Base-by-base conservation (phyloP, 2,797 vertebrate species). In the Dallia pectoralis region DNA sequence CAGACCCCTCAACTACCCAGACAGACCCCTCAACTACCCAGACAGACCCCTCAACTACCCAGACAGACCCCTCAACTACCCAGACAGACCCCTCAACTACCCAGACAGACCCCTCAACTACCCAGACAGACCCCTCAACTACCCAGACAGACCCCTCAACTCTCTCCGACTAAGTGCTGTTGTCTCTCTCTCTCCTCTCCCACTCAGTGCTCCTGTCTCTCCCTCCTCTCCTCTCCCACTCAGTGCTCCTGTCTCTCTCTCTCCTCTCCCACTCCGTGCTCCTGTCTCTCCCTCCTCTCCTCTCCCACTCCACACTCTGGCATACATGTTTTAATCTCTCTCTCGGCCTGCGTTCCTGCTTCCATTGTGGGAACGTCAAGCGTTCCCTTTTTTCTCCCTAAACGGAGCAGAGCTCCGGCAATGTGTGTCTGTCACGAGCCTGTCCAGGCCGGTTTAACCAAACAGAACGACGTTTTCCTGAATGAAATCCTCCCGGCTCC, bases 301-400 rank as follows among this genome's bases (percentile, higher is more conserved):
- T 77, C 79, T 67, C 78, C 69, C 59, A 79, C 77, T 79, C 79
- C 78, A 67, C 59, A 79, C 77, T 79, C 79, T 70, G 64, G 66
- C 33, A 44, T 56, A 67, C 67, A 25, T 76, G 74, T 82, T 77
- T 78, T 82, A 78, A 82, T 81, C 77, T 84, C 76, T 69, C 70
- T 70, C 74, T 74, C 9, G 29, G 47, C 71, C 76, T 49, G 59
- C 78, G 78, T 78, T 67, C 70, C 63, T 7, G 69, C 74, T 47
- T 62, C 76, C 65, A 56, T 65, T 75, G 67, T 67, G 67, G 53
- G 48, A 74, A 72, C 69, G 74, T 82, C 70, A 71, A 65, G 51
- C 59, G 67, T 27, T 79, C 74, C 40, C n/a, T 27, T 29, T 47
- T 44, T 67, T 47, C 66, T 67, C 40, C 9, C 40, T 48, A 80